A percentile compares a stretch with the other conserved stretches of the same genome.
These are phyloP conservation scores for Sebastes hopkinsi DNA, from an alignment of 2,797 vertebrate genomes.

Conservation along the genomic window DNA sequence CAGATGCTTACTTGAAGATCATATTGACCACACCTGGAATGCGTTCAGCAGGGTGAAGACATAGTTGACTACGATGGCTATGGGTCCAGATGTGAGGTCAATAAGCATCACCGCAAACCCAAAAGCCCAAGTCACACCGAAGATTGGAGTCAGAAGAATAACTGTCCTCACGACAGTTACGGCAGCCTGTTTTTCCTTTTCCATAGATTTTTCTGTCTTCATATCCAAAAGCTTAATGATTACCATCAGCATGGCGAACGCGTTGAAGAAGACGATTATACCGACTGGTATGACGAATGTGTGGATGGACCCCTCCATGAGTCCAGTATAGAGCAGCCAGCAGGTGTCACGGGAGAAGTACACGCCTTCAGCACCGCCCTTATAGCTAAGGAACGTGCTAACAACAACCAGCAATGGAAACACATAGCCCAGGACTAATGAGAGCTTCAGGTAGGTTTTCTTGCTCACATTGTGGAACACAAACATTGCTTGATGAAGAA, in stretches of 20 bases:
- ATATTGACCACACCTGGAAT: conserved; percentile 78
- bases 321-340: conserved; percentile 72
- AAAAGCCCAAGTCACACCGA: conserved; percentile 83
- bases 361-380: rapidly evolving
- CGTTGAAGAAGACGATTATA: conserved; percentile 77
- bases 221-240: conserved; percentile 74
- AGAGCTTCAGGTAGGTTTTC: conserved; percentile 69
- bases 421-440: conserved; percentile 74
- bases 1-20: not conserved
- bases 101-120: conserved; percentile 71
- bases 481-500: conserved; percentile 80
- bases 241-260: conserved; percentile 79
- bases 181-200: conserved; percentile 64
- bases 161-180: conserved; percentile 77
- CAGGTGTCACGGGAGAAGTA: conserved; percentile 68
- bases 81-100: conserved; percentile 31
- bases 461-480: conserved; percentile 77
- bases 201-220: not conserved
- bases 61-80: conserved; percentile 55
- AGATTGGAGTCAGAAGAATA: conserved; percentile 81
- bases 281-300: conserved; percentile 79
- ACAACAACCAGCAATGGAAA: conserved; percentile 76
- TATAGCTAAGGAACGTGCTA: conserved; percentile 54
- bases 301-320: conserved; percentile 68
- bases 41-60: conserved; percentile 77